Evolutionary conservation across 2,113 vertebrate genomes (phyloP).

Genomic region (Steatornis caripensis): DNA sequence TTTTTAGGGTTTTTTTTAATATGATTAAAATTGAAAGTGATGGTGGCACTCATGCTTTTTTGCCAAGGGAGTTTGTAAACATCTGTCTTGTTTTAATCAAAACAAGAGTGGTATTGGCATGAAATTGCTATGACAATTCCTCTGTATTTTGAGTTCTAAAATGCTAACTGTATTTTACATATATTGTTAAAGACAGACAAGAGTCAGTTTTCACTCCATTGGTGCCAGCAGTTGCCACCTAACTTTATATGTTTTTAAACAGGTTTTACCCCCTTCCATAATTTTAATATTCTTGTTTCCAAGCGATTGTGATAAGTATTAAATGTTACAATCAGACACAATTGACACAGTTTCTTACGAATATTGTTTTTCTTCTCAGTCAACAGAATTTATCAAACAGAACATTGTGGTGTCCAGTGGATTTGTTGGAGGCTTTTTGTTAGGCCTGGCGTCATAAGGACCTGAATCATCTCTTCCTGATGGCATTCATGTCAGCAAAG

Average conservation of each 20-base stretch:
- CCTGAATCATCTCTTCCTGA: not conserved
- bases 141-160: not conserved
- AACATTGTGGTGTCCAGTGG: slow-evolving; percentile 95
- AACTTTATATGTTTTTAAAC: not conserved
- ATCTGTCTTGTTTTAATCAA: not conserved
- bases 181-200: not conserved
- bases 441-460: slow-evolving; percentile 91
- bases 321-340: not conserved
- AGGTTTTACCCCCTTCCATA: not conserved
- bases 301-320: not conserved
- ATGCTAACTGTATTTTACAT: not conserved
- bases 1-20: not conserved
- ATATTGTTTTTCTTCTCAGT: slow-evolving; percentile 74
- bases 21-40: not conserved
- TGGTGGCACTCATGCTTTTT: not conserved
- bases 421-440: slow-evolving; percentile 94
- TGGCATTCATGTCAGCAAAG: not conserved
- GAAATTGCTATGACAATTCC: not conserved
- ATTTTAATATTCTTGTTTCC: not conserved
- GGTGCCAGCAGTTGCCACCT: not conserved
- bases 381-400: slow-evolving; percentile 94
- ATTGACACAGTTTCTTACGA: not conserved
- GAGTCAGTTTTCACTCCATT: not conserved
- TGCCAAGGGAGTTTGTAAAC: not conserved
- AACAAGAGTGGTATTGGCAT: not conserved